These are phyloP conservation scores for Amblyopsis rosae DNA, from an alignment of 2,113 vertebrate species.

Conservation along the genomic window DNA sequence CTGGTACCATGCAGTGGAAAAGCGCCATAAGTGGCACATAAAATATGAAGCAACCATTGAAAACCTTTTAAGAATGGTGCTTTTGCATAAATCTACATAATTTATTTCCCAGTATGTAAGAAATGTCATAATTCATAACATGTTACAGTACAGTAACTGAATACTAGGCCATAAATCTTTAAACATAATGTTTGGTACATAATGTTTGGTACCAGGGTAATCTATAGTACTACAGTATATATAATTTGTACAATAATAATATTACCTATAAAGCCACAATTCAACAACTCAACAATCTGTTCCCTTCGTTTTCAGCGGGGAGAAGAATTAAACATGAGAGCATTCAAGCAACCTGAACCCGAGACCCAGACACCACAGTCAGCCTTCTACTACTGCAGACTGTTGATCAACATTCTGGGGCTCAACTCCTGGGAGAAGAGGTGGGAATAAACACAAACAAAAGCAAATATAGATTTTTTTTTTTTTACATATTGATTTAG, in stretches of 20 bases:
- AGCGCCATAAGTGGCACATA: neutral
- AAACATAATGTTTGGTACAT: too few relatives aligned
- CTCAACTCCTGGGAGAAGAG: slow-evolving; percentile 99
- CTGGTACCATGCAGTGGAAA: too few relatives aligned
- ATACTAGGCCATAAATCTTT: too few relatives aligned
- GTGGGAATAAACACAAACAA: slow-evolving; percentile 67
- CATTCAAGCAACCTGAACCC: slow-evolving; percentile 88
- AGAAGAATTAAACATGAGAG: slow-evolving; percentile 90
- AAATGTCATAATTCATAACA: too few relatives aligned
- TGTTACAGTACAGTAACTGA: too few relatives aligned
- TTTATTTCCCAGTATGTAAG: too few relatives aligned
- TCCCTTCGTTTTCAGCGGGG: slow-evolving; percentile 73
- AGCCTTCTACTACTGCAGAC: slow-evolving; percentile 96
- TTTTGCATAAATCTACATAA: too few relatives aligned
- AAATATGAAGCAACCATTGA: neutral
- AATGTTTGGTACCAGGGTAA: too few relatives aligned
- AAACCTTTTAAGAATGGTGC: too few relatives aligned
- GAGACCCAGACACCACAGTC: slow-evolving; percentile 89
- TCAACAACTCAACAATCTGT: too few relatives aligned
- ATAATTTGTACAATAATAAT: neutral
- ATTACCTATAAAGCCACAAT: neutral
- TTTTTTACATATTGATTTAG: neutral
- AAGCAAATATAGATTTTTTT: neutral
- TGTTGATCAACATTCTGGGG: slow-evolving; percentile 96
- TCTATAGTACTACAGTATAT: too few relatives aligned